Base-by-base conservation (phyloP, 2,888 invertebrate species). In the Pachydiplax longipennis region DNA sequence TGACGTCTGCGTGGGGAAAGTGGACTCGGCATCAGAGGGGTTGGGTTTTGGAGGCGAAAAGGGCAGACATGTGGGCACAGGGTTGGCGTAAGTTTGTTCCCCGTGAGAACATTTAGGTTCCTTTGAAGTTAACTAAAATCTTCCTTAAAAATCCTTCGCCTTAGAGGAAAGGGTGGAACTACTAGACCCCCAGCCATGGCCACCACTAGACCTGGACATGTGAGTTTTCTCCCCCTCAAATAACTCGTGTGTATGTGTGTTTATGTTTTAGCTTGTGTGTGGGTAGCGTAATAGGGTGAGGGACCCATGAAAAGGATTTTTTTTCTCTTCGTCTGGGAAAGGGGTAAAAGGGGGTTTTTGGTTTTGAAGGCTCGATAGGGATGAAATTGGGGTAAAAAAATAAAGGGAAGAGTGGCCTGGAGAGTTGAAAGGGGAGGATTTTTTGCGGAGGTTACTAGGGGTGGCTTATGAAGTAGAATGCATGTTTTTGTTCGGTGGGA, bases 281-380 rank as follows among this genome's bases (percentile, higher is more conserved):
- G 61, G 58, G 15, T 35, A 61, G 5, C 58, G 35, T 48, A 73
- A 58, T 0, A 58, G 58, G 58, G 83, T 31, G 58, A 31, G 58
- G 25, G 87, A 58, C 48, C 53, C 37, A 83, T 61, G 87, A 87
- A 87, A 87, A 61, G 87, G 87, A 22, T 87, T 65, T 61, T 61
- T 8, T n/a, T 37, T 3, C 22, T 18, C 22, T 40, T 35, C 37
- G 40, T 44, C 81, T 44, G 40, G 22, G 37, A 44, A 37, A 58
- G 83, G 53, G 83, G 10, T 40, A 73, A 25, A n/a, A 4, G 37
- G 83, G 61, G 87, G 22, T 10, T 87, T 35, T 61, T 58, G 37
- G 61, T 61, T 65, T 61, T 48, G 22, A 65, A 65, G 35, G 58
- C 31, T 58, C 37, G 31, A 37, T n/a, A 13, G 37, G 58, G 61